phyloP scores from a whole-genome alignment of 2,797 vertebrate species.

The Lycodopsis pacificus region DNA sequence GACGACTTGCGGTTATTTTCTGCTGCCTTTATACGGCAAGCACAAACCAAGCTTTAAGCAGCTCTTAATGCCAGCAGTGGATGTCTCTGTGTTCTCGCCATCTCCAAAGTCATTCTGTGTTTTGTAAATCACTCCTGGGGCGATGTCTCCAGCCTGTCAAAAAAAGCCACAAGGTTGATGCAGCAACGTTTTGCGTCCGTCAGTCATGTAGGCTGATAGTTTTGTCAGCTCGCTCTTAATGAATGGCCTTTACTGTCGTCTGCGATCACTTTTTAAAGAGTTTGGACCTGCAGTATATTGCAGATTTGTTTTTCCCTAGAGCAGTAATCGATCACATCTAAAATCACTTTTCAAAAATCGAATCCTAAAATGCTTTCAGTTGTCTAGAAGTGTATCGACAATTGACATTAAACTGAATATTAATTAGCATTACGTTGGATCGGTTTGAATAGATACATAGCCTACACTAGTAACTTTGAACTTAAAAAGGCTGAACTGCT shows the following conservation, averaged over 20 bases:
- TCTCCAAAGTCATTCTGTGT: slow-evolving; percentile 41
- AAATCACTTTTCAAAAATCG: neutral
- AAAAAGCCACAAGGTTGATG: slow-evolving; percentile 53
- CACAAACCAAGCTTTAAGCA: neutral
- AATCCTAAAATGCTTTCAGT: neutral
- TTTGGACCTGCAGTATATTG: neutral
- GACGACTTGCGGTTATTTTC: neutral
- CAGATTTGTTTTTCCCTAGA: neutral
- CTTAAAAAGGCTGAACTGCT: neutral
- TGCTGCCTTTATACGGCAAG: no score
- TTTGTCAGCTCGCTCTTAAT: neutral
- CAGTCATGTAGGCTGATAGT: slow-evolving; percentile 60
- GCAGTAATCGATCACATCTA: neutral
- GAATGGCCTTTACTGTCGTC: neutral
- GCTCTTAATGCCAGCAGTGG: neutral
- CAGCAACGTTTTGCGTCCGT: slow-evolving; percentile 43
- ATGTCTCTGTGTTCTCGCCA: slow-evolving; percentile 15
- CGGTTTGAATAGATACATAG: neutral
- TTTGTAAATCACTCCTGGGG: slow-evolving; percentile 53
- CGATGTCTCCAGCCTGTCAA: slow-evolving; percentile 52
- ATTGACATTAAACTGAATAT: neutral
- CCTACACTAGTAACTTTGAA: neutral
- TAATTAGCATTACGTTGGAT: neutral
- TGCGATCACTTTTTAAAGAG: neutral
- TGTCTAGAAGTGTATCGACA: neutral